Conservation (phyloP, 64 coral and sea anemone genomes). For the Pachyseris speciosa region DNA sequence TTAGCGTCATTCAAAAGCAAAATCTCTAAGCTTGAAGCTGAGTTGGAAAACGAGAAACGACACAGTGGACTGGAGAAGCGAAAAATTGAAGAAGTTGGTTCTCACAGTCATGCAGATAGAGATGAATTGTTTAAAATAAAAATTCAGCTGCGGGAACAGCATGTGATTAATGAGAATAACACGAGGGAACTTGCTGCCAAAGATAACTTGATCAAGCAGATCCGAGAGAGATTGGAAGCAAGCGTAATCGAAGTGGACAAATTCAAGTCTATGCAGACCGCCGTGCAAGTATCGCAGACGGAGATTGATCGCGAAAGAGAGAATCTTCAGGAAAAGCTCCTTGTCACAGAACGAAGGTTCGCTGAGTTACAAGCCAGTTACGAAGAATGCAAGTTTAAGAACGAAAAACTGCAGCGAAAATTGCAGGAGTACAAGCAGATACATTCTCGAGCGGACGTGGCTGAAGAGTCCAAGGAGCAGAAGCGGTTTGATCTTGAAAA, state of each 20-base stretch:
- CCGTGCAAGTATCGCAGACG: constrained; percentile 25
- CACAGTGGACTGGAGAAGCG: constrained; percentile 43
- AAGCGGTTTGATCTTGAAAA: constrained; percentile 69
- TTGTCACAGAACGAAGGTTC: constrained; percentile 60
- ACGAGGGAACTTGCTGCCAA: constrained; percentile 67
- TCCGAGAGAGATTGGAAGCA: constrained; percentile 73
- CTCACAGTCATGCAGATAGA: constrained; percentile 56
- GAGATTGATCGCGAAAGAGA: constrained; percentile 66
- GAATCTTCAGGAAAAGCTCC: constrained; percentile 57
- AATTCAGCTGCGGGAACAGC: constrained; percentile 77
- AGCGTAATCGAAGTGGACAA: constrained; percentile 70
- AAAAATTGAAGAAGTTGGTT: constrained; percentile 73
- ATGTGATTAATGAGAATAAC: constrained; percentile 60
- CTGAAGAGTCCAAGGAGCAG: constrained; percentile 42
- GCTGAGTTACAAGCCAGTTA: constrained; percentile 48
- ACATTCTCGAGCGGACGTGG: constrained; percentile 41
- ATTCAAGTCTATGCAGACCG: constrained; percentile 47
- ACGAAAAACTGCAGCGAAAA: constrained; percentile 64
- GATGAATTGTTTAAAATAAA: constrained; percentile 85
- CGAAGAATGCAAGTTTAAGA: constrained; percentile 44
- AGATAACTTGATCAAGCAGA: constrained; percentile 58
- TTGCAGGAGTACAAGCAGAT: constrained; percentile 62
- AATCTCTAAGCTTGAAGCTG: constrained; percentile 82
- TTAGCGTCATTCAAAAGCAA: constrained; percentile 66
- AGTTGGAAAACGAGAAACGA: constrained; percentile 84